Percentiles rank a stretch among this genome's conserved stretches.
phyloP scores from a whole-genome alignment of 2,888 invertebrate genomes.

The Podotricha telesiphe region DNA sequence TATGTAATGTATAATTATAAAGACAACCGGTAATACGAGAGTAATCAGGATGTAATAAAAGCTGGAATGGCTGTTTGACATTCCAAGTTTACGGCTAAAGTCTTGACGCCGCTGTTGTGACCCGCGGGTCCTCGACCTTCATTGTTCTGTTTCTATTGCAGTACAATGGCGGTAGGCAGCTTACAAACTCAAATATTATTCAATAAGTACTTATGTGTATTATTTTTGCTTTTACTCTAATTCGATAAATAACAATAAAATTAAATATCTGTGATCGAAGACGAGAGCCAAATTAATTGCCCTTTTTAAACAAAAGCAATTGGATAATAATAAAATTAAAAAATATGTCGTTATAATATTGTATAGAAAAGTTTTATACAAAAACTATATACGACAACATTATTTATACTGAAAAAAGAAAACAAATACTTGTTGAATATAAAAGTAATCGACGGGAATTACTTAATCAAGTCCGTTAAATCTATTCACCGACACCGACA shows the following conservation, averaged over 20 bases:
- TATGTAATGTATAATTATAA: background rate
- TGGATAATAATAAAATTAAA: too few species aligned
- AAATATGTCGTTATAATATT: too few species aligned
- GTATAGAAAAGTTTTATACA: too few species aligned
- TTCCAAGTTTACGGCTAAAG: constrained; percentile 46
- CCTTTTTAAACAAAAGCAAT: too few species aligned
- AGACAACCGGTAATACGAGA: constrained; percentile 4
- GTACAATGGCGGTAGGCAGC: constrained; percentile 61
- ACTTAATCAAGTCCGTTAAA: constrained; percentile 10
- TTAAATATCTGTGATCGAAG: too few species aligned
- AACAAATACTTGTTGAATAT: background rate
- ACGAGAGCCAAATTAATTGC: too few species aligned
- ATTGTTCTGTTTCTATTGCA: constrained; percentile 76
- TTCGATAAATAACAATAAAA: background rate
- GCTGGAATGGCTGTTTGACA: constrained; percentile 37
- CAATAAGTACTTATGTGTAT: background rate
- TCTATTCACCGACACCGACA: constrained; percentile 4
- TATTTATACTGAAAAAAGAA: background rate
- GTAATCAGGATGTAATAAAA: constrained; percentile 37
- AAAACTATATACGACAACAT: too few species aligned
- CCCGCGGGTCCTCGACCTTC: constrained; percentile 77
- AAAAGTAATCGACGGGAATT: background rate
- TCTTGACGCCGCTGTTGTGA: constrained; percentile 59
- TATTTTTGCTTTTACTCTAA: background rate
- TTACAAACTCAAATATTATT: constrained; percentile 30